phyloP scores from a whole-genome alignment of 2,888 invertebrate species.

The Nesidiocoris tenuis region DNA sequence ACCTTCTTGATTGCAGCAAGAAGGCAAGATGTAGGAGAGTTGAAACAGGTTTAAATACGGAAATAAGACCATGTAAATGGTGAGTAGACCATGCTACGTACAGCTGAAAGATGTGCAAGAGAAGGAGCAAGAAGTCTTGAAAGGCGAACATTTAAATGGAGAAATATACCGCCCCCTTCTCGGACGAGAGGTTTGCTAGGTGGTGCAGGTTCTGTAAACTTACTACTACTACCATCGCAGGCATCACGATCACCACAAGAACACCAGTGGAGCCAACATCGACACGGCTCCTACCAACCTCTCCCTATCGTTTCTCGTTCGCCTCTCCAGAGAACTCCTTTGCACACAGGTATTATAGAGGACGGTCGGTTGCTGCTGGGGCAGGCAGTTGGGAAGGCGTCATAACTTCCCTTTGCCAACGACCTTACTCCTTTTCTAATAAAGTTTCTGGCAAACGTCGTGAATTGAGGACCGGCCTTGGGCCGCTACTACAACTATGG shows the following conservation, averaged over 20 bases:
- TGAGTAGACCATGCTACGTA: not conserved
- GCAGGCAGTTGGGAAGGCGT: not conserved
- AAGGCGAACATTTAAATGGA: not conserved
- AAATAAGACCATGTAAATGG: not conserved
- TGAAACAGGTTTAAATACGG: not conserved
- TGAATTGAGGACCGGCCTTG: not conserved
- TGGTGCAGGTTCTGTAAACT: not conserved
- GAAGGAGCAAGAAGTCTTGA: not conserved
- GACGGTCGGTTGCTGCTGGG: not conserved
- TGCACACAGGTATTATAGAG: not conserved
- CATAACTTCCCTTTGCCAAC: not conserved
- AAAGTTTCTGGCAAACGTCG: not conserved
- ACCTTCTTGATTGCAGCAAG: too few relatives aligned
- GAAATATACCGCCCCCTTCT: not conserved
- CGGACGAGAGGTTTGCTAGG: not conserved
- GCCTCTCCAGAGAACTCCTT: not conserved
- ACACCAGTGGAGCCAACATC: not conserved
- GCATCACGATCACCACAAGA: not conserved
- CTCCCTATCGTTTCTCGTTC: too few relatives aligned
- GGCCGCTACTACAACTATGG: not conserved
- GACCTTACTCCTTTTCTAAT: not conserved
- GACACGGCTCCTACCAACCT: not conserved
- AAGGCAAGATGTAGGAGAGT: not conserved
- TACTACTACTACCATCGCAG: not conserved
- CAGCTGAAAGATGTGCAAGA: not conserved